Evolutionary conservation across 2,113 vertebrate genomes (phyloP), one percentile per base, ranked within the genome.

Genomic region (Triplophysa dalaica): DNA sequence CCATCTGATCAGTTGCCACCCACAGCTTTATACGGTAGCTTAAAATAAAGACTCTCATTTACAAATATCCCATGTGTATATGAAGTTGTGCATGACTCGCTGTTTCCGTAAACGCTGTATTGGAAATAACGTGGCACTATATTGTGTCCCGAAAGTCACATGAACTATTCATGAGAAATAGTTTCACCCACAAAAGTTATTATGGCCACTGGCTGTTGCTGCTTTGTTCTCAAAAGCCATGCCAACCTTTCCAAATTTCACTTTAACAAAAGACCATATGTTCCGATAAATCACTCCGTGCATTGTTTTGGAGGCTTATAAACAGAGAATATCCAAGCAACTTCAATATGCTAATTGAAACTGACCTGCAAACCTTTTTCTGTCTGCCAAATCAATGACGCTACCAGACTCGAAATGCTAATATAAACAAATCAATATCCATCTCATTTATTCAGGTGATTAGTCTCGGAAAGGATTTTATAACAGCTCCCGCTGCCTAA

Each of bases 361-460:
- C 76, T 77, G 87, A 85, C 84, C 85, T 61, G 73, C 70, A 66
- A 73, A 56, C 58, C 70, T 69, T 78, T 78, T 83, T 75, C 63
- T 62, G 66, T 70, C 58, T 13, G 58, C 67, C 68, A 81, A 75
- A 85, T 86, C 83, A 87, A 86, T 84, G 85, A 80, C 78, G 75
- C 82, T 80, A 63, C n/a, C 60, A 83, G 70, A 68, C 82, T 86
- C 69, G 77, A 85, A 83, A 86, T 84, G 86, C 83, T 85, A 83
- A 86, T 85, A 70, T 75, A 86, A 87, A 82, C 82, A 78, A 86
- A 87, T 88, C 87, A 83, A 88, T 88, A 88, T 78, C 86, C 86
- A 87, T 88, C 87, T 85, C 62, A 85, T 88, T 87, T 85, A 85
- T 84, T 82, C 82, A 84, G 82, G 80, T 83, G 82, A 86, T 87